These are phyloP conservation scores for Lochmaea crataegi DNA, from an alignment of 2,888 invertebrate genomes.

Conservation along the genomic window DNA sequence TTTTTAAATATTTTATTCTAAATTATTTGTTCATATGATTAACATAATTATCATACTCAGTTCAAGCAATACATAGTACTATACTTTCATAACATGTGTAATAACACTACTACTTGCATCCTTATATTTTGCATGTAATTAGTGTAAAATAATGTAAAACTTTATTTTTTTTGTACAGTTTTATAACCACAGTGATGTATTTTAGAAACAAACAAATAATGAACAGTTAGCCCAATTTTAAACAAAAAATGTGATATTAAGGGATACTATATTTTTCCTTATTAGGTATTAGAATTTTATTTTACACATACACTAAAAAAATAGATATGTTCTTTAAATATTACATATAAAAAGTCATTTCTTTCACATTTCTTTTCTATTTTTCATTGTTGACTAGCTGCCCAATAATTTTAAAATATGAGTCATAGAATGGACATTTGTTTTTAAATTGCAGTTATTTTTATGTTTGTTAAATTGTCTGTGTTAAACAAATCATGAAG, in stretches of 20 bases:
- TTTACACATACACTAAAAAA: too few relatives aligned
- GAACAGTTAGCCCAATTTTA: too few relatives aligned
- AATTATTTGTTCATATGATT: not conserved
- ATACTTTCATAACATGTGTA: not conserved
- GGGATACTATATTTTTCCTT: too few relatives aligned
- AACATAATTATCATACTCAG: not conserved
- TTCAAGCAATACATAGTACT: not conserved
- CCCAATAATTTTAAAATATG: not conserved
- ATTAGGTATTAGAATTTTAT: too few relatives aligned
- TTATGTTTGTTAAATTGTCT: constrained; percentile 19
- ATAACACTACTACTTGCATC: not conserved
- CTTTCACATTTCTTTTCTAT: not conserved
- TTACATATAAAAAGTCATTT: too few relatives aligned
- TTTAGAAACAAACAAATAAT: too few relatives aligned
- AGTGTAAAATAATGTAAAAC: not conserved
- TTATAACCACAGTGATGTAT: too few relatives aligned
- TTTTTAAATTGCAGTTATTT: constrained; percentile 19
- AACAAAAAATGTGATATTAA: too few relatives aligned
- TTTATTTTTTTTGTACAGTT: too few relatives aligned
- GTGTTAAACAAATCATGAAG: constrained; percentile 7
- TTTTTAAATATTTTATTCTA: not conserved
- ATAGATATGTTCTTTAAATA: too few relatives aligned
- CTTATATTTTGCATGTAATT: not conserved
- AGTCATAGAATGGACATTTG: constrained; percentile 2
- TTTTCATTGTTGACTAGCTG: not conserved